Percentiles rank a stretch among this genome's conserved stretches.
phyloP scores from a whole-genome alignment of 1,140 invertebrate genomes.

The Trichomalopsis sarcophagae region DNA sequence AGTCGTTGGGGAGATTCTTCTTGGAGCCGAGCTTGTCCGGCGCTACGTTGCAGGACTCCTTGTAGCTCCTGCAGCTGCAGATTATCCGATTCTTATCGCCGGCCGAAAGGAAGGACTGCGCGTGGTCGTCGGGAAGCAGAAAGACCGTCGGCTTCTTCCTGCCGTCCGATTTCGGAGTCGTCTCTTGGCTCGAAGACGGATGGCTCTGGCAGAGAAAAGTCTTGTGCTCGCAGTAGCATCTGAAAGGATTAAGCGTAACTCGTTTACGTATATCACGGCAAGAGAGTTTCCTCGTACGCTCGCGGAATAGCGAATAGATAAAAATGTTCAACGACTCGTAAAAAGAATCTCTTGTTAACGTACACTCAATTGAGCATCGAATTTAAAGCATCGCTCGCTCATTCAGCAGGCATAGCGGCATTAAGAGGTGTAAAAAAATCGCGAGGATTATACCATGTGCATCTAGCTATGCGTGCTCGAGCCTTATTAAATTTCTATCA shows the following conservation, averaged over 20 bases:
- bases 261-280: too few species aligned
- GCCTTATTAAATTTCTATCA: constrained; percentile 20
- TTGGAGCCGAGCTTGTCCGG: not conserved
- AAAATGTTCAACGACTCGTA: not conserved
- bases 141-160: constrained; percentile 10
- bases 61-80: constrained; percentile 19
- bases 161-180: constrained; percentile 7
- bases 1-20: constrained; percentile 12
- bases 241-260: not conserved
- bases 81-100: constrained; percentile 26
- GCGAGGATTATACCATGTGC: too few species aligned
- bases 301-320: not conserved
- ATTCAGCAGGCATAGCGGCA: too few species aligned
- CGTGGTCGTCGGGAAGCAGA: constrained; percentile 15
- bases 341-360: not conserved
- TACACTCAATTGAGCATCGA: too few species aligned
- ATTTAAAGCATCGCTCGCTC: too few species aligned
- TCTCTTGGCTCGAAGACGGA: not conserved
- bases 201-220: constrained; percentile 18
- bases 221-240: constrained; percentile 37
- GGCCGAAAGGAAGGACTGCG: constrained; percentile 15
- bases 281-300: too few species aligned
- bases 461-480: not conserved
- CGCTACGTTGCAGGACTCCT: not conserved
- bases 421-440: too few species aligned